Evolutionary conservation across 1,140 invertebrate species (phyloP), one percentile per base, ranked within the genome.

Genomic region (Dendrolimus kikuchii): DNA sequence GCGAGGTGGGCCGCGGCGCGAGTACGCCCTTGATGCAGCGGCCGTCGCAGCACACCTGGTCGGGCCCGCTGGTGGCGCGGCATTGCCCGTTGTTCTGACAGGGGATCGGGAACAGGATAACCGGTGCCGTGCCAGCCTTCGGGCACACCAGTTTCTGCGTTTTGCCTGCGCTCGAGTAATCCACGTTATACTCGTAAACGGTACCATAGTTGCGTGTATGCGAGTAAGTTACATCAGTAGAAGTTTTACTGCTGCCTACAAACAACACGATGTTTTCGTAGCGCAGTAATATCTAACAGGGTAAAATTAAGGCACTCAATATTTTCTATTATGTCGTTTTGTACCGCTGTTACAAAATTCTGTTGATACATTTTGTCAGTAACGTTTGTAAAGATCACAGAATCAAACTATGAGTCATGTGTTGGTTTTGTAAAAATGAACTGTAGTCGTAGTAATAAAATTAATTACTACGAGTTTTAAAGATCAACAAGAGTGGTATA

Each of bases 11-110:
- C 40, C 88, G 67, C 0, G 90, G 90, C 54, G 90, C 88, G 6
- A 87, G 74, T 38, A 89, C 75, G 5, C 90, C 91, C 49, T 89
- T 84, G n/a, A 90, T 83, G 63, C 91, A 91, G 62, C 88, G 88
- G 54, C 84, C 87, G 45, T 88, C 86, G 62, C 90, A 90, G 71
- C 90, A 90, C 46, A 90, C 74, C 52, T 87, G 82, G 52, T 88
- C 88, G 7, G 88, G 72, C 4, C 89, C 81, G 53, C 86, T 83
- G 71, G 81, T 89, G 2, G 74, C 66, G 23, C 79, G 80, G 53
- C 90, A 90, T 50, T 90, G 89, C 5, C 84, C 71, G 66, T 89
- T 89, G 39, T 77, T 87, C 53, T 90, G 86, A 57, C 90, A 90
- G 5, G 87, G 86, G 49, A 89, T 85, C 4, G 88, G 84, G 55